A percentile compares a stretch with the other conserved stretches of the same genome.
These are phyloP conservation scores for Sebastes trivittatus DNA, from an alignment of 2,797 vertebrate species.

Conservation along the genomic window DNA sequence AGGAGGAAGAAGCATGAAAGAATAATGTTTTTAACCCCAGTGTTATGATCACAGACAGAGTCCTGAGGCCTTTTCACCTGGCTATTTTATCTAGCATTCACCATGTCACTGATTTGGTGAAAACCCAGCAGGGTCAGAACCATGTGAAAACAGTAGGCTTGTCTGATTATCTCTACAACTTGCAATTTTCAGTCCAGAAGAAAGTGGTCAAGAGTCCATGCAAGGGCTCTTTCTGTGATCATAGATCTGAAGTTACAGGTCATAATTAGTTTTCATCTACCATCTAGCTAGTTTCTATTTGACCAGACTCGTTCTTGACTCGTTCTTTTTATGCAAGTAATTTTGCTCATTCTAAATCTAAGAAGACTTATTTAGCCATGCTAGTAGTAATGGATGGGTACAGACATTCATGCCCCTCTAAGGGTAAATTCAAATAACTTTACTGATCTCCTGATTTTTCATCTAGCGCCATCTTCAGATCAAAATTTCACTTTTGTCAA, in stretches of 20 bases:
- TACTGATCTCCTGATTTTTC: not conserved
- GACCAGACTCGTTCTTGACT: not conserved
- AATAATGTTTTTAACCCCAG: not conserved
- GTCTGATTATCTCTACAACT: constrained; percentile 6
- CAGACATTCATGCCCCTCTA: not conserved
- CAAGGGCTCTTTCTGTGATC: not conserved
- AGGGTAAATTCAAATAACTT: not conserved
- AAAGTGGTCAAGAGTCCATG: not conserved
- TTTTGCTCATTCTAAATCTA: not conserved
- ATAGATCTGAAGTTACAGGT: not conserved
- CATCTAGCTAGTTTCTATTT: not conserved
- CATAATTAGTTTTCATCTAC: not conserved
- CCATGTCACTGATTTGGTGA: not conserved
- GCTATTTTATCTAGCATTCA: not conserved
- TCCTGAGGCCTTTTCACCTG: not conserved
- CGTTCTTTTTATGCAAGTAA: not conserved
- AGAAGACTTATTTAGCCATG: not conserved
- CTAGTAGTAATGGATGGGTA: not conserved
- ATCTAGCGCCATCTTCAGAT: too few relatives aligned
- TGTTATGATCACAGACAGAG: not conserved
- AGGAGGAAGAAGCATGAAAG: not conserved
- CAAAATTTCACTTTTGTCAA: too few relatives aligned
- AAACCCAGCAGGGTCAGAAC: not conserved
- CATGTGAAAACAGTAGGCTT: not conserved
- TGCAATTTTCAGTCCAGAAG: not conserved